A percentile compares a stretch with the other conserved stretches of the same genome.
Evolutionary conservation across 2,888 invertebrate species (phyloP).

Genomic region (Blastobasis lacticolella): DNA sequence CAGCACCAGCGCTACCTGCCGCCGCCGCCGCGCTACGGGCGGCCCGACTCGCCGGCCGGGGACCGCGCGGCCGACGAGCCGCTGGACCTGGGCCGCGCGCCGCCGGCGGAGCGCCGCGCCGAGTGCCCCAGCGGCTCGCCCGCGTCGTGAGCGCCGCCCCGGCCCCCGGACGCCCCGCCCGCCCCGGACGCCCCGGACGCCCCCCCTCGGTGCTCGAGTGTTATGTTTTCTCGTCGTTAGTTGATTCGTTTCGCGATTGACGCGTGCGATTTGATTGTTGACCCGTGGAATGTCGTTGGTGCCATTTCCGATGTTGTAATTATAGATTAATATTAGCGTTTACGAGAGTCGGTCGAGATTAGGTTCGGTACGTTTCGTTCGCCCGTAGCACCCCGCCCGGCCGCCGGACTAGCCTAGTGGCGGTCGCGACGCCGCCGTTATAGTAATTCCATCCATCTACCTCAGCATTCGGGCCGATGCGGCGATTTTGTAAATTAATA

Average conservation of each 20-base stretch:
- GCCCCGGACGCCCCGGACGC: conserved; percentile 43
- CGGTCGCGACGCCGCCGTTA: conserved; percentile 44
- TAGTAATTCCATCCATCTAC: conserved; percentile 76
- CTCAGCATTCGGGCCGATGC: conserved; percentile 72
- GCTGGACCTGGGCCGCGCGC: conserved; percentile 70
- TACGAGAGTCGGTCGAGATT: conserved; percentile 25
- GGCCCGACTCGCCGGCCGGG: conserved; percentile 71
- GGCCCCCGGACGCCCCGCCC: conserved; percentile 5
- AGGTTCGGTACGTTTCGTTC: not conserved
- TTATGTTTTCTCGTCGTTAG: conserved; percentile 65
- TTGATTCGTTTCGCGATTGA: conserved; percentile 35
- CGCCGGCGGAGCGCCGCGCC: conserved; percentile 47
- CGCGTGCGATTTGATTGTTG: conserved; percentile 58
- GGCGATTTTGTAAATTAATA: conserved; percentile 58
- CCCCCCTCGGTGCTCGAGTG: conserved; percentile 67
- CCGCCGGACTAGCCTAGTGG: not conserved
- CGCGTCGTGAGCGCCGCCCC: conserved; percentile 48
- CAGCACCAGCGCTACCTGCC: conserved; percentile 77
- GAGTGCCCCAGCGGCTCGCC: conserved; percentile 34
- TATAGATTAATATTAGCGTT: conserved; percentile 49
- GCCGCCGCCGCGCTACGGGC: conserved; percentile 77
- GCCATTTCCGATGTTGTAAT: conserved; percentile 64
- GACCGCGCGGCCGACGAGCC: conserved; percentile 71
- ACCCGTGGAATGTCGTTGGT: conserved; percentile 71
- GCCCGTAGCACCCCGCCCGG: not conserved